Evolutionary conservation across 2,113 vertebrate genomes (phyloP).

Genomic region (Dendrocopos noguchii): DNA sequence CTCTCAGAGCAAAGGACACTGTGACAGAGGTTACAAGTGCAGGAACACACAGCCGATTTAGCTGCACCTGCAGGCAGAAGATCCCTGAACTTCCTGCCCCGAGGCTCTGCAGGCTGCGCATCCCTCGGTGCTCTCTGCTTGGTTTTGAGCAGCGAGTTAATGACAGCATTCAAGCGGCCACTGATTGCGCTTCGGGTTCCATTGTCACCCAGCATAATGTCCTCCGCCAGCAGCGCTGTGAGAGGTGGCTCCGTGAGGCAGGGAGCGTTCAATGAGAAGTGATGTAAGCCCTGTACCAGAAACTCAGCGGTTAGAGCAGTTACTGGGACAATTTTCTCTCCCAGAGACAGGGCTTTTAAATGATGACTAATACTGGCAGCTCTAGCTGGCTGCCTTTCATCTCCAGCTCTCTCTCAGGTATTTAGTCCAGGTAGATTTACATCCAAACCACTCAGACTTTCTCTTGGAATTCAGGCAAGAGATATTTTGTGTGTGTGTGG

Average conservation of each 20-base stretch:
- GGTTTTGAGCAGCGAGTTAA: neutral
- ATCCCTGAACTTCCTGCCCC: neutral
- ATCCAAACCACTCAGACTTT: neutral
- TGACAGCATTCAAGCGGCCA: neutral
- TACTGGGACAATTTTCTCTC: slow-evolving; percentile 22
- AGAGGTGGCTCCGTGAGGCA: neutral
- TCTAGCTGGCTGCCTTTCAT: neutral
- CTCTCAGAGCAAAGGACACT: neutral
- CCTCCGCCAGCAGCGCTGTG: neutral
- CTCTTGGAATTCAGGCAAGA: neutral
- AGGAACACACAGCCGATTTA: neutral
- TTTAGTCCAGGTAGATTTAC: neutral
- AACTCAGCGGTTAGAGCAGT: neutral
- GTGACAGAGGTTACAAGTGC: neutral
- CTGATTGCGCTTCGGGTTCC: neutral
- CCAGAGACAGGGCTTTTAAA: slow-evolving; percentile 28
- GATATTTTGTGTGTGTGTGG: neutral
- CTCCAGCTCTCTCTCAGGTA: neutral
- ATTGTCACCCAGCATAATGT: slow-evolving; percentile 8
- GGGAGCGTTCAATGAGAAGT: neutral
- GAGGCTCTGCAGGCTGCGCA: neutral
- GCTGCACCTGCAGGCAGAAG: neutral
- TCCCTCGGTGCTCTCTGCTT: neutral
- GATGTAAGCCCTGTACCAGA: neutral
- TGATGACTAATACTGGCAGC: neutral